Base-by-base conservation (phyloP, 2,113 vertebrate species). In the Chionis minor region DNA sequence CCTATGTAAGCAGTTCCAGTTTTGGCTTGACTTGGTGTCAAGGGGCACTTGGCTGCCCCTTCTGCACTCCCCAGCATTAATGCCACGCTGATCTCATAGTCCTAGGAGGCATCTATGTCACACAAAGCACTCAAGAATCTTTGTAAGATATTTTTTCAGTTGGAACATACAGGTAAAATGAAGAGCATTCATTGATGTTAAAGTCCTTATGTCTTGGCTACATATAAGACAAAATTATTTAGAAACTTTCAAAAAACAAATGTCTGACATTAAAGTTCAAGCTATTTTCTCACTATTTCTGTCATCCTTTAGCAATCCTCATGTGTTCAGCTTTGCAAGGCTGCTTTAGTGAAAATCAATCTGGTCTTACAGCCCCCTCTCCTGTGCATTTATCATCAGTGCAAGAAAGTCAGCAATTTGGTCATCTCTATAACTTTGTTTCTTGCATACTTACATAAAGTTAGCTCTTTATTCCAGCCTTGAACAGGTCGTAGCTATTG, bases 351-450 rank as follows among this genome's bases (percentile, higher is more conserved):
- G 79, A 94, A 88, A 86, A 81, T 40, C 88, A 97, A 3, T 82
- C 47, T 82, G 86, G 62, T 98, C 97, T 88, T 97, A 92, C 66
- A 83, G 93, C 97, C 85, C 98, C 98, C 97, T 98, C 98, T 98
- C 91, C 97, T 98, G 98, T 98, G 89, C 82, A 86, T 96, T 94
- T 94, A 38, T 86, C 62, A 40, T 67, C 81, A 88, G 65, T 81
- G 95, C 88, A 86, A 92, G 75, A 83, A 88, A 89, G 15, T 44
- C 26, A 47, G 85, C 63, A 80, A 26, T 35, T 61, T 20, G 28
- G 6, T 44, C 38, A 65, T 44, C 14, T 84, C 24, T 85, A 0
- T 22, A 14, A 16, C 12, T 66, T 72, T 22, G 19, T 69, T 89
- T 65, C 55, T 69, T 77, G 27, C 45, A 14, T 22, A 9, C 3